Base-by-base conservation (phyloP, 2,113 vertebrate genomes). In the Galbula dea region DNA sequence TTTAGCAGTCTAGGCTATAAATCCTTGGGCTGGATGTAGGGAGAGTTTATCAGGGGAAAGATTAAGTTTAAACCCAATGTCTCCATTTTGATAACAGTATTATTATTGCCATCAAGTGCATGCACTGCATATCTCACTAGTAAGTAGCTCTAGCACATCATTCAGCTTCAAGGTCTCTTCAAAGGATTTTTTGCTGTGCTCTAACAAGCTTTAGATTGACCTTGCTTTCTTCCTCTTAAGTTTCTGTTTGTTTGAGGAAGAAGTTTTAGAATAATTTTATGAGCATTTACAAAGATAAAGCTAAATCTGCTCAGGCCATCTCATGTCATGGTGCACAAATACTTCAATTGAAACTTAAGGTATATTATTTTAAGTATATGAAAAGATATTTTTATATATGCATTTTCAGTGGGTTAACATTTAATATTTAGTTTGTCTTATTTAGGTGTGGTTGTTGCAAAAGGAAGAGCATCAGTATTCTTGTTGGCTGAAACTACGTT, bases 11-110 rank as follows among this genome's bases (percentile, higher is more conserved):
- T 78, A 69, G 51, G 51, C 32, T 93, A 16, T 89, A 93, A 96
- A 86, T 90, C 81, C 87, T 69, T 71, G 34, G 49, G 51, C 46
- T 79, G 74, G 55, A 68, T 73, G 78, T 93, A 89, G 32, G 19
- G 48, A 84, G 86, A 84, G 61, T 88, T 92, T 95, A 92, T 96
- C 95, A 94, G 80, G 37, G 75, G 93, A 83, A 72, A 94, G 93
- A 94, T 96, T 96, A 96, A 49, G 65, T 77, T 94, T 94, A 95
- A 96, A 88, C 46, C 59, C 57, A 74, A 29, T 10, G 0, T 83
- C 94, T 94, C 84, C 43, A 27, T 27, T 27, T 77, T 86, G 91
- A 96, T 94, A 89, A 80, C 52, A 36, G 78, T 63, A 83, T 93
- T 96, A 75, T 83, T 95, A 89, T 78, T 89, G 87, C 65, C 65